Evolutionary conservation across 2,113 vertebrate species (phyloP).

Genomic region (Siniperca knerii): DNA sequence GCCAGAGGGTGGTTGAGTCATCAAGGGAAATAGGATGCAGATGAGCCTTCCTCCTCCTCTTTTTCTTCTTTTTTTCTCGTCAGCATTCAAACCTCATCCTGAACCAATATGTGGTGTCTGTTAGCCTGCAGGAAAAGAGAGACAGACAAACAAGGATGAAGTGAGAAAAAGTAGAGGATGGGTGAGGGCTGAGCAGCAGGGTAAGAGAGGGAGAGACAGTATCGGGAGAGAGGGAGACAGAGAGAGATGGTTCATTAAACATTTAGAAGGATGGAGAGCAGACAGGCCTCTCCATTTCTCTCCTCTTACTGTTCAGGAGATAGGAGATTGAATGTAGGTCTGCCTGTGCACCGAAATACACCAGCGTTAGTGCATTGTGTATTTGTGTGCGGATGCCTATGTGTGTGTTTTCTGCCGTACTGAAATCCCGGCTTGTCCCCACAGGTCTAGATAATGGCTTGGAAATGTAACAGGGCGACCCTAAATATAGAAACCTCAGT

Average conservation of each 20-base stretch:
- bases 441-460: slow-evolving; percentile 68
- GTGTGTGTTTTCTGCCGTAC: slow-evolving; percentile 22
- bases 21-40: slow-evolving; percentile 41
- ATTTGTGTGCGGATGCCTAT: background rate
- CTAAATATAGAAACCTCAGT: slow-evolving; percentile 63
- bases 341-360: slow-evolving; percentile 48
- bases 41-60: slow-evolving; percentile 41
- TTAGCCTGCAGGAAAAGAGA: slow-evolving; percentile 54
- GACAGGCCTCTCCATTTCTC: slow-evolving; percentile 68
- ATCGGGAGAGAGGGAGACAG: slow-evolving; percentile 11
- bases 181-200: slow-evolving; percentile 36
- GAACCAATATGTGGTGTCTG: slow-evolving; percentile 39
- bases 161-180: slow-evolving; percentile 60
- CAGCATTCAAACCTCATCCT: slow-evolving; percentile 65
- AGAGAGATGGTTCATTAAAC: slow-evolving; percentile 74
- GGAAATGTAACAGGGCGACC: slow-evolving; percentile 68
- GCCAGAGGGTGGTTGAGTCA: slow-evolving; percentile 26
- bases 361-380: slow-evolving; percentile 15
- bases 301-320: slow-evolving; percentile 59
- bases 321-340: slow-evolving; percentile 54
- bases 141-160: slow-evolving; percentile 61
- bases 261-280: slow-evolving; percentile 76
- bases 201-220: slow-evolving; percentile 2
- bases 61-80: slow-evolving; percentile 8
- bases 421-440: slow-evolving; percentile 45